Evolutionary conservation across 2,113 vertebrate species (phyloP), one percentile per base, ranked within the genome.

Genomic region (Aptenodytes forsteri): DNA sequence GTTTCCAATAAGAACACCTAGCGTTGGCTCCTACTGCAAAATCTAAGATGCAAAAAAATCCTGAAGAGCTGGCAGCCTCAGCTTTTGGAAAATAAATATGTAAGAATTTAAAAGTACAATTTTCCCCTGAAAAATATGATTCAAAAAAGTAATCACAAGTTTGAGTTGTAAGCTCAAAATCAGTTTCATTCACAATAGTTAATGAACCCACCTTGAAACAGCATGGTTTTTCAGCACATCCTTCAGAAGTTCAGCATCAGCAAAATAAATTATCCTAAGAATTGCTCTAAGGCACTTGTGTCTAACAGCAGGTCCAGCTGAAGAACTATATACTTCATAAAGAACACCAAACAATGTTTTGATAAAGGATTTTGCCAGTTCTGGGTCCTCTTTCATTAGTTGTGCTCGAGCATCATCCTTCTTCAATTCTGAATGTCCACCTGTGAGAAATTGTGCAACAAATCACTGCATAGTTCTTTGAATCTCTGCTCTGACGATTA

Each of bases 211-310:
- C 99, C 99, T 99, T 98, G 99, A 99, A 98, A 99, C 99, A 94
- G 99, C 99, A 97, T 99, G 99, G 97, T 99, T 99, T 98, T 99
- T 99, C 96, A 99, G 98, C 94, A 99, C 99, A 97, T 99, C 99
- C 97, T 99, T 99, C 91, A 99, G 98, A 98, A 99, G 99, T 98
- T 99, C 99, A 56, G 99, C 99, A 98, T 99, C 99, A 94, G 99
- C 99, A 98, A 99, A 99, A 99, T 99, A 99, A 98, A 99, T 99
- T 98, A 99, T 99, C 98, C 99, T 99, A 99, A 99, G 99, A 98
- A 99, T 99, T 99, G 99, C 99, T 99, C 99, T 99, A 99, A 99
- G 99, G 99, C 99, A 99, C 99, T 99, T 99, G 98, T 99, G 99
- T 99, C 99, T 99, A 98, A 99, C 99, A 83, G 99, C 99, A 95